Base-by-base conservation (phyloP, 2,888 invertebrate genomes). In the Bimastos eiseni region DNA sequence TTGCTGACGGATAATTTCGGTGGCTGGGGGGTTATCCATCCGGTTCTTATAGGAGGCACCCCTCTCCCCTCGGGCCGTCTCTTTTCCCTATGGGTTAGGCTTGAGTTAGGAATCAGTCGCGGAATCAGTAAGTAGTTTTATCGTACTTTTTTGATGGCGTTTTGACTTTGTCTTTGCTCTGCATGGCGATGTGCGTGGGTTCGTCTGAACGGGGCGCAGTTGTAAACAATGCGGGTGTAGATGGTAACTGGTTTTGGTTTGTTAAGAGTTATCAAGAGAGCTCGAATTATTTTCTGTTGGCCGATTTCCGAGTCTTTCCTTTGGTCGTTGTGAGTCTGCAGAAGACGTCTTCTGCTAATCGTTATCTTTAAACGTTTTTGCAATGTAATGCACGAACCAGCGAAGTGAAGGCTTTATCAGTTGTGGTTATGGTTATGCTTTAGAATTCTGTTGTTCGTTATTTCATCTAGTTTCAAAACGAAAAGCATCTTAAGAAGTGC, bases 1-100 rank as follows among this genome's bases (percentile, higher is more conserved):
- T 34, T 86, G 21, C 86, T 37, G 86, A 70, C 70, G 70, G 70
- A 70, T 70, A 70, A 70, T 70, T 70, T 70, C 70, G 70, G 70
- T 70, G 70, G 70, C 70, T 70, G 70, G 70, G 70, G 49, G 70
- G 70, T 70, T 70, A 30, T 70, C 70, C 30, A 70, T 70, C 70
- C 70, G 70, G 70, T 70, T 70, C 70, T 70, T n/a, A 11, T n/a
- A n/a, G 70, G 70, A 70, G 70, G 70, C 70, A 70, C 70, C 70
- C 70, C 70, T 70, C 6, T 70, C 70, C 70, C 30, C 30, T 70
- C 70, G 30, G 70, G 70, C 70, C 70, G 70, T 70, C 70, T 70
- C 30, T n/a, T 70, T 70, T 70, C 70, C 70, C 70, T 70, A 70
- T 70, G 70, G 70, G 70, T 70, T 70, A 70, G 70, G n/a, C 70